These are phyloP conservation scores for Theonella swinhoei DNA, from an alignment of 37 sponge, comb jelly and placozoan species.

Conservation along the genomic window DNA sequence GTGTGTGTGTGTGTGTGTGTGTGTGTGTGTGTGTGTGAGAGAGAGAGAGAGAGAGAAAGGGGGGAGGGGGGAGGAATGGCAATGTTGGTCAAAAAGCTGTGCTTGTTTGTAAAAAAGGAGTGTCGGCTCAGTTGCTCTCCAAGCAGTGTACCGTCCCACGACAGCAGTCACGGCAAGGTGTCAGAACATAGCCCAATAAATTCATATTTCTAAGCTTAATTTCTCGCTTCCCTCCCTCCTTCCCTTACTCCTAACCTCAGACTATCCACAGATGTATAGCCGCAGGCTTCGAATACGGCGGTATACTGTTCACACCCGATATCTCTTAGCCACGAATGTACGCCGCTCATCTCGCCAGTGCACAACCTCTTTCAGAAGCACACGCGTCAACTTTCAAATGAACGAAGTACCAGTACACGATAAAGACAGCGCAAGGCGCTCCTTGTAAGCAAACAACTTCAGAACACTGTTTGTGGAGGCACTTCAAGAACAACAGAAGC, in stretches of 20 bases:
- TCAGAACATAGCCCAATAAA: no score
- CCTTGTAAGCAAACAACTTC: no score
- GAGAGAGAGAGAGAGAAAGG: no score
- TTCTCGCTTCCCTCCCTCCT: no score
- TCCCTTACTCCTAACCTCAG: constrained; percentile 51
- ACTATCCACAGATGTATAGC: constrained; percentile 28
- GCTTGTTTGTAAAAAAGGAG: no score
- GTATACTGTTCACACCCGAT: constrained; percentile 50
- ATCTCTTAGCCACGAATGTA: constrained; percentile 33
- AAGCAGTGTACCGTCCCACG: not conserved
- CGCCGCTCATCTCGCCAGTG: constrained; percentile 17
- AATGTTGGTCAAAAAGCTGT: no score
- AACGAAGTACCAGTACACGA: no score
- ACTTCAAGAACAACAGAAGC: not conserved
- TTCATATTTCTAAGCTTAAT: no score
- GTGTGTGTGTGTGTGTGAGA: constrained; percentile 29
- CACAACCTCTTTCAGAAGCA: not conserved
- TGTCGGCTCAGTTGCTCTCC: no score
- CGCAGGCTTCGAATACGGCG: constrained; percentile 38
- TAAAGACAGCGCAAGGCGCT: no score
- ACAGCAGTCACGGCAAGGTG: not conserved
- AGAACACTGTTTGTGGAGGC: no score
- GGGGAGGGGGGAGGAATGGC: no score
- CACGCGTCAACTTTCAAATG: not conserved
- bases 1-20: not conserved